Evolutionary conservation across 2,797 vertebrate genomes (phyloP).

Genomic region (Tapirus indicus): DNA sequence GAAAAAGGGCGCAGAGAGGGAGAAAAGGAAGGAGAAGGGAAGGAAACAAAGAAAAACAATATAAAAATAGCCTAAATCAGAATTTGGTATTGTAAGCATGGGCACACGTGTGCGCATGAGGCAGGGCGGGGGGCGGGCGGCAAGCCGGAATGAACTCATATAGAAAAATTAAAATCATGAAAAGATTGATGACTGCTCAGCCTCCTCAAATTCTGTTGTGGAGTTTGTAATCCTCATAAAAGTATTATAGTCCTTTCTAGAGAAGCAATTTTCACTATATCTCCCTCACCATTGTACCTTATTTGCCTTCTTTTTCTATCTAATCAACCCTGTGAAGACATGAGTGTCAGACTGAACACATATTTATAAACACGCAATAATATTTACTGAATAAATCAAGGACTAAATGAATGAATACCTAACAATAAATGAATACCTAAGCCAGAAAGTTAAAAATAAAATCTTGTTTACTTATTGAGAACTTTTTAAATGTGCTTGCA

Average conservation of each 20-base stretch:
- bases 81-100: not conserved
- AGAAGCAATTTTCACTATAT: not conserved
- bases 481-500: conserved; percentile 28
- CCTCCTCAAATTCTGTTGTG: not conserved
- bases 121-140: too few species aligned
- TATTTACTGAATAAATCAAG: not conserved
- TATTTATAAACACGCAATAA: not conserved
- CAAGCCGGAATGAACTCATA: not conserved
- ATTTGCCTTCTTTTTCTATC: conserved; percentile 21
- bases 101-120: not conserved
- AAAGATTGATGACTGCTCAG: not conserved
- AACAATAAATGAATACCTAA: not conserved
- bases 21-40: not conserved
- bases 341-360: not conserved
- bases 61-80: not conserved
- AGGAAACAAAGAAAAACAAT: not conserved
- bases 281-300: not conserved
- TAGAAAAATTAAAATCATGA: conserved; percentile 40
- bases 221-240: not conserved
- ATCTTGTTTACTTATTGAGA: not conserved
- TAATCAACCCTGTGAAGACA: conserved; percentile 48
- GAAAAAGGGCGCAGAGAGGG: not conserved
- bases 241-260: not conserved
- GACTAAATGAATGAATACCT: not conserved
- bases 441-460: conserved; percentile 48